These are phyloP conservation scores for Oscheius sp. DNA, from an alignment of 1,140 invertebrate genomes.

Conservation along the genomic window DNA sequence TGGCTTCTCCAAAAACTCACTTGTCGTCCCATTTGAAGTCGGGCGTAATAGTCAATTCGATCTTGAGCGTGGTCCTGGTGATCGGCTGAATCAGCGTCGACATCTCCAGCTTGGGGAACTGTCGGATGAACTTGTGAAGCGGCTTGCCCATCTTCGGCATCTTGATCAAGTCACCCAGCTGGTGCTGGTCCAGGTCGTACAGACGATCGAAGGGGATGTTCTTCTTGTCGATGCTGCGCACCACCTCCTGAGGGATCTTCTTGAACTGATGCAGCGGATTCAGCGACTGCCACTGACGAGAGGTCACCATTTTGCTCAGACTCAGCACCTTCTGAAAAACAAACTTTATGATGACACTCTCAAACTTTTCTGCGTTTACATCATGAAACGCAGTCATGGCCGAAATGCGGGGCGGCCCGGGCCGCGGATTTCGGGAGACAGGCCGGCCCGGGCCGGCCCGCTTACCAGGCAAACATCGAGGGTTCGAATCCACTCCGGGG, in stretches of 20 bases:
- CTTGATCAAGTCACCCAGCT: slow-evolving; percentile 92
- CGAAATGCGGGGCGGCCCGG: too few species aligned
- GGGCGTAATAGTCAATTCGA: slow-evolving; percentile 95
- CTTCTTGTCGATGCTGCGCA: slow-evolving; percentile 98
- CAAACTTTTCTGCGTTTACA: neutral
- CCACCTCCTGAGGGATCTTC: slow-evolving; percentile 95
- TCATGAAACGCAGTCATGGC: too few species aligned
- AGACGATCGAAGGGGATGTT: slow-evolving; percentile 70
- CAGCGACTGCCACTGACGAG: slow-evolving; percentile 93
- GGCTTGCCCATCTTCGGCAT: slow-evolving; percentile 94
- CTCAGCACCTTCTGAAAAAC: slow-evolving; percentile 76
- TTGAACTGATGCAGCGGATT: slow-evolving; percentile 93
- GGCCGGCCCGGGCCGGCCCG: too few species aligned
- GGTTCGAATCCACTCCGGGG: too few species aligned
- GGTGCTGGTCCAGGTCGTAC: slow-evolving; percentile 92
- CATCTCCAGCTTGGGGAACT: slow-evolving; percentile 57
- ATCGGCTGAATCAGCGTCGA: slow-evolving; percentile 73
- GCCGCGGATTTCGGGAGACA: too few species aligned
- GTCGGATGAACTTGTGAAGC: slow-evolving; percentile 95
- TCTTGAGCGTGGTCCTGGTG: slow-evolving; percentile 84
- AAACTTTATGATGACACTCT: too few species aligned
- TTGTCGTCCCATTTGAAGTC: slow-evolving; percentile 99
- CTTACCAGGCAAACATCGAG: too few species aligned
- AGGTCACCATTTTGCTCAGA: slow-evolving; percentile 97
- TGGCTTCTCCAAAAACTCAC: neutral